phyloP scores from a whole-genome alignment of 2,797 vertebrate species.

The Cichlasoma orientale region DNA sequence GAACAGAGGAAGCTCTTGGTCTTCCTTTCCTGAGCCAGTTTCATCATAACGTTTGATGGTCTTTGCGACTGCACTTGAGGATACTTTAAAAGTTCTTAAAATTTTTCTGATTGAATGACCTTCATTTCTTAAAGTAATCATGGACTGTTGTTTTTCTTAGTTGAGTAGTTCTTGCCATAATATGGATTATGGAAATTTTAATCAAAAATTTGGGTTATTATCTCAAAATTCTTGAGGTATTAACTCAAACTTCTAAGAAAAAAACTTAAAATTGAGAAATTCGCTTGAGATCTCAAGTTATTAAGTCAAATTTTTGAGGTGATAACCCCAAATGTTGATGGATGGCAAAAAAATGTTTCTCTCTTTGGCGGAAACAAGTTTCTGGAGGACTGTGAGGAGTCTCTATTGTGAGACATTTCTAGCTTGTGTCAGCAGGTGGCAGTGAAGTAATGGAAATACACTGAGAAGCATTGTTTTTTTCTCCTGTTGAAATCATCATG shows the following conservation, averaged over 20 bases:
- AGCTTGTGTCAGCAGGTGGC: slow-evolving; percentile 49
- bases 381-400: neutral
- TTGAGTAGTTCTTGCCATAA: no score
- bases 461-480: neutral
- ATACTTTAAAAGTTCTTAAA: no score
- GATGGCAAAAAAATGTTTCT: neutral
- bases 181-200: no score
- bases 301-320: neutral
- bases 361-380: accelerated
- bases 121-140: no score
- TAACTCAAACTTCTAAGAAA: neutral
- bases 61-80: no score
- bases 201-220: neutral
- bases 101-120: no score
- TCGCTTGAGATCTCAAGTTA: neutral
- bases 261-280: no score
- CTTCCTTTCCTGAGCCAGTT: no score
- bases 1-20: no score
- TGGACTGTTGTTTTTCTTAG: no score
- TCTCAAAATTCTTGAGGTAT: neutral
- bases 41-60: no score
- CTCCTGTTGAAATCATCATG: neutral
- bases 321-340: neutral
- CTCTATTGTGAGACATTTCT: neutral
- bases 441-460: slow-evolving; percentile 18